A percentile compares a stretch with the other conserved stretches of the same genome.
These are phyloP conservation scores for Panopea generosa DNA, from an alignment of 2,888 invertebrate genomes.

Conservation along the genomic window DNA sequence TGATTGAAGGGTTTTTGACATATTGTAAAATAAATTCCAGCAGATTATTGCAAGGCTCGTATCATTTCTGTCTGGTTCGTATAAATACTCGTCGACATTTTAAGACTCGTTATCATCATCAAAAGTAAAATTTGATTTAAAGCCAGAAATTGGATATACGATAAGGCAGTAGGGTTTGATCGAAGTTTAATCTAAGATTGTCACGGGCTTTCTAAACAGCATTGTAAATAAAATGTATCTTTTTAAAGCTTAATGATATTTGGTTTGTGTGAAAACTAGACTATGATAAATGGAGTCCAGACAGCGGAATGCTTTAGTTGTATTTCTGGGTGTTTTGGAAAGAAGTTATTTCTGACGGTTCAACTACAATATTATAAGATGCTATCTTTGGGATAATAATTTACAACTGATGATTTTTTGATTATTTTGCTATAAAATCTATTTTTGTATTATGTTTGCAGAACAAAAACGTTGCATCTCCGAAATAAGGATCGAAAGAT, in stretches of 20 bases:
- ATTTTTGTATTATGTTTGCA: too few relatives aligned
- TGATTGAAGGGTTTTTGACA: constrained; percentile 9
- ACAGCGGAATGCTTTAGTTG: constrained; percentile 3
- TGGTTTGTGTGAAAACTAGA: constrained; percentile 40
- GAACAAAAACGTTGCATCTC: too few relatives aligned
- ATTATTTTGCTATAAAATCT: too few relatives aligned
- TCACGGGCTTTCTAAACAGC: constrained; percentile 46
- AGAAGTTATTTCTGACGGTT: too few relatives aligned
- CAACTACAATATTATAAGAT: not conserved
- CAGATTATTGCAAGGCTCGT: constrained; percentile 23
- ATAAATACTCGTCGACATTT: constrained; percentile 45
- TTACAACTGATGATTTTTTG: too few relatives aligned
- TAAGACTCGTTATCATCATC: constrained; percentile 51
- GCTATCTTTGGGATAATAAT: not conserved
- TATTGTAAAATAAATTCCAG: constrained; percentile 63
- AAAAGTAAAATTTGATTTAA: constrained; percentile 57
- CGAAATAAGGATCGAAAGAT: too few relatives aligned
- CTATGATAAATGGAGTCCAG: constrained; percentile 42
- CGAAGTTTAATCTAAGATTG: constrained; percentile 51
- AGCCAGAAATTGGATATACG: constrained; percentile 41
- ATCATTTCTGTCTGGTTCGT: constrained; percentile 37
- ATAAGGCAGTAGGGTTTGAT: constrained; percentile 37
- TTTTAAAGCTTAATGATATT: constrained; percentile 63
- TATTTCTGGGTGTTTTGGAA: too few relatives aligned
- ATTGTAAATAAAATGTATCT: constrained; percentile 60